Conservation (phyloP, 30 jellyfish, hydroid and myxozoan genomes). For the Clytia hemisphaerica region DNA sequence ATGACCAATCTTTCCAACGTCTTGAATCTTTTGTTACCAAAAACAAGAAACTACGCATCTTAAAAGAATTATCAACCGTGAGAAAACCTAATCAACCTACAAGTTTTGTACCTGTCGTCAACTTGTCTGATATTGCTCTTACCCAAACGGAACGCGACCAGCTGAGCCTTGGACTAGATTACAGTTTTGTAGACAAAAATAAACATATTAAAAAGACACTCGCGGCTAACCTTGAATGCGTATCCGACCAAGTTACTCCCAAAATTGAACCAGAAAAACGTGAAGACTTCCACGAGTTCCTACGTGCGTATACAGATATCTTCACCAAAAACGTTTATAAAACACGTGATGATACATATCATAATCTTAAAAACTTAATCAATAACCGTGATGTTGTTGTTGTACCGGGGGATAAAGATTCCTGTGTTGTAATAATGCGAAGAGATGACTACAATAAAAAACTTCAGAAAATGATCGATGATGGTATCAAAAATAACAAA, state of each 20-base stretch:
- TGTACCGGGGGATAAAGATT: slow-evolving; percentile 36
- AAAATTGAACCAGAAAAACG: background rate
- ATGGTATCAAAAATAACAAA: slow-evolving; percentile 8
- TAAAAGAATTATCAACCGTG: background rate
- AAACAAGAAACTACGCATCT: background rate
- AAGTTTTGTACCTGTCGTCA: background rate
- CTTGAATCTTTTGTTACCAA: background rate
- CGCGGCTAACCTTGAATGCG: background rate
- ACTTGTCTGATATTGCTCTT: background rate
- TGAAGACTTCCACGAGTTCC: slow-evolving; percentile 25
- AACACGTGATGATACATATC: slow-evolving; percentile 8
- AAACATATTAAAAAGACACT: background rate
- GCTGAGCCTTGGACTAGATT: background rate
- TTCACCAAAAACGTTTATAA: slow-evolving; percentile 34
- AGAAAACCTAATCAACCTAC: background rate
- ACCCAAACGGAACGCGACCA: background rate
- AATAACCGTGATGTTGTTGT: slow-evolving; percentile 16
- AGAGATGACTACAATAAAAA: slow-evolving; percentile 24
- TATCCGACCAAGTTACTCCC: background rate
- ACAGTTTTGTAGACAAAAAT: background rate
- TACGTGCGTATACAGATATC: slow-evolving; percentile 28
- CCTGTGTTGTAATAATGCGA: slow-evolving; percentile 22
- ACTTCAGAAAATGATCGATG: slow-evolving; percentile 36
- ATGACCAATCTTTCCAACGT: too few species aligned
- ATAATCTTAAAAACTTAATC: slow-evolving; percentile 1